Percentiles rank a stretch among this genome's conserved stretches.
Conservation (phyloP, 2,797 vertebrate species). For the Bucorvus abyssinicus region DNA sequence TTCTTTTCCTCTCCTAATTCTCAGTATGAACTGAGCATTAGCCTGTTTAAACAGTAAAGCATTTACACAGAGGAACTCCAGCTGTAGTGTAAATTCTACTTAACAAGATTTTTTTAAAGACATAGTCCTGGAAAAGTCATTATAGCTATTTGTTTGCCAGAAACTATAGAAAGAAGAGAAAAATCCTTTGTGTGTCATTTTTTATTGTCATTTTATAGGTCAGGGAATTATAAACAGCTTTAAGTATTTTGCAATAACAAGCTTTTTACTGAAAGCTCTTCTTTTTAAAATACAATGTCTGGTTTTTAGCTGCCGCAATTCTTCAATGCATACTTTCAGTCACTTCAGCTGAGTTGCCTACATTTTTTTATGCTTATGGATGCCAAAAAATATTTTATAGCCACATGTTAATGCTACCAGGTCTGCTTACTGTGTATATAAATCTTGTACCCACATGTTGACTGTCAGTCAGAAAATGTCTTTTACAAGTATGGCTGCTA, state of each 20-base stretch:
- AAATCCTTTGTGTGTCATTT: constrained; percentile 52
- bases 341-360: background rate
- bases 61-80: constrained; percentile 30
- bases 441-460: background rate
- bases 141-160: constrained; percentile 47
- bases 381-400: constrained; percentile 14
- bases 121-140: constrained; percentile 62
- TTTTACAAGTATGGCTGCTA: background rate
- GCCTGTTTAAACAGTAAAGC: constrained; percentile 31
- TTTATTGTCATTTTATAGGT: constrained; percentile 61
- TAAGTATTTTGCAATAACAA: constrained; percentile 52
- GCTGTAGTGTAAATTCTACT: constrained; percentile 44
- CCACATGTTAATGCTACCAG: constrained; percentile 3
- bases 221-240: constrained; percentile 59
- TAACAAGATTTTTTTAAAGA: constrained; percentile 30
- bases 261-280: background rate
- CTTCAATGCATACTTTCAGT: constrained; percentile 6
- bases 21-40: constrained; percentile 22
- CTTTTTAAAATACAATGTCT: constrained; percentile 3
- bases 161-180: constrained; percentile 57
- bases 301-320: background rate
- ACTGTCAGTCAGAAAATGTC: constrained; percentile 7
- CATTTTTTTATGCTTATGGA: background rate
- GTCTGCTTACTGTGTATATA: constrained; percentile 33
- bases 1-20: background rate